Evolutionary conservation across 2,797 vertebrate species (phyloP).

Genomic region (Neolamprologus multifasciatus): DNA sequence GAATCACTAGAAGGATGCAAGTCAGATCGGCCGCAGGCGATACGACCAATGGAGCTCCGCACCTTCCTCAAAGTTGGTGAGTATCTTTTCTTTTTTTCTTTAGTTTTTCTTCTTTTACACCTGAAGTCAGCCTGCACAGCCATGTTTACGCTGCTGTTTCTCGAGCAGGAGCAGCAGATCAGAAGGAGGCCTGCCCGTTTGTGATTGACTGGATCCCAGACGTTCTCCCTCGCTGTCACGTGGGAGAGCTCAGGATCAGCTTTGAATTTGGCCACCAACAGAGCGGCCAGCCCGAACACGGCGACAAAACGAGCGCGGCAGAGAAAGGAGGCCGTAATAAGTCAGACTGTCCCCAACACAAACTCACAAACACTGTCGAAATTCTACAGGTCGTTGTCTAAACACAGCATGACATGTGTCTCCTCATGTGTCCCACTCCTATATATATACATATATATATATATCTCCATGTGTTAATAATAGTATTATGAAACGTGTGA

Average conservation of each 20-base stretch:
- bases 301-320: slow-evolving; percentile 3
- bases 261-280: slow-evolving; percentile 88
- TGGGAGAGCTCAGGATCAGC: slow-evolving; percentile 85
- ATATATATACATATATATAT: rapidly evolving
- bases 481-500: background rate
- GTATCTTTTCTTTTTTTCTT: slow-evolving; percentile 6
- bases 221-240: slow-evolving; percentile 81
- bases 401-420: background rate
- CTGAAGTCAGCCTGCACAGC: no score
- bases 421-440: background rate
- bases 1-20: slow-evolving; percentile 62
- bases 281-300: slow-evolving; percentile 72
- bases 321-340: slow-evolving; percentile 23
- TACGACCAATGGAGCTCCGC: slow-evolving; percentile 86
- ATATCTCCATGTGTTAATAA: background rate
- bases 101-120: background rate
- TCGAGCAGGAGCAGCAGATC: slow-evolving; percentile 76
- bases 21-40: slow-evolving; percentile 78
- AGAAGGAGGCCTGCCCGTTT: slow-evolving; percentile 83
- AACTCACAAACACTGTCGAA: background rate
- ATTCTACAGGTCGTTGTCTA: slow-evolving; percentile 36
- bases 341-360: slow-evolving; percentile 7
- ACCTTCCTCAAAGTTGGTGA: slow-evolving; percentile 93
- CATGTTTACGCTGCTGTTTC: background rate
- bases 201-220: slow-evolving; percentile 92